Base-by-base conservation (phyloP, 2,888 invertebrate species). In the Oxytorus armatus region DNA sequence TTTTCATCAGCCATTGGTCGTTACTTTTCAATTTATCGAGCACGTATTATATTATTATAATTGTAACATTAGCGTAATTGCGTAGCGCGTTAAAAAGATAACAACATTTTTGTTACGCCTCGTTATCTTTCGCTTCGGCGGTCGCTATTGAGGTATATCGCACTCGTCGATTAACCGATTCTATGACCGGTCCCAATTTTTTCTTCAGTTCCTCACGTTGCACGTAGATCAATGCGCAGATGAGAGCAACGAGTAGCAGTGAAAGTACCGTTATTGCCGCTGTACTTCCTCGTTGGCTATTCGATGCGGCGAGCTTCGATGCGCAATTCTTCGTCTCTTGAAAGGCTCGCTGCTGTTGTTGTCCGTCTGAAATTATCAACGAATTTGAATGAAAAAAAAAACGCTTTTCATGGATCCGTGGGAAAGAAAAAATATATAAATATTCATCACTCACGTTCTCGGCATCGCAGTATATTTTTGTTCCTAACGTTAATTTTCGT, bases 71-170 rank as follows among this genome's bases (percentile, higher is more conserved):
- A 51, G 7, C 42, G 23, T 61, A 18, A 57, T 8, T n/a, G 29
- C 16, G 23, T 42, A 25, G 23, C 42, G n/a, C 39, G 16, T 44
- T 5, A 21, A 5, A 10, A 21, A 59, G n/a, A 11, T 36, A 14
- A n/a, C n/a, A n/a, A n/a, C n/a, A n/a, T n/a, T 39, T 72, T 44
- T 14, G 75, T 86, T 79, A 89, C 70, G 90, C 89, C 72, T 90
- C 90, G 83, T 90, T 91, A 83, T 93, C 93, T 65, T 92, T 91
- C 33, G 89, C 93, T 77, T 94, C 94, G 82, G 93, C 93, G 84
- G 94, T 94, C 77, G 94, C 94, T 84, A 96, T 96, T 7, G 95
- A 95, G 0, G 95, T 95, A 86, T 96, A 96, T 82, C 95, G 95
- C 42, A 96, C 96, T 89, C 95, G 95, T 88, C 95, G 94, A 42